Conservation (phyloP, 2,797 vertebrate genomes). For the Monodelphis domestica region DNA sequence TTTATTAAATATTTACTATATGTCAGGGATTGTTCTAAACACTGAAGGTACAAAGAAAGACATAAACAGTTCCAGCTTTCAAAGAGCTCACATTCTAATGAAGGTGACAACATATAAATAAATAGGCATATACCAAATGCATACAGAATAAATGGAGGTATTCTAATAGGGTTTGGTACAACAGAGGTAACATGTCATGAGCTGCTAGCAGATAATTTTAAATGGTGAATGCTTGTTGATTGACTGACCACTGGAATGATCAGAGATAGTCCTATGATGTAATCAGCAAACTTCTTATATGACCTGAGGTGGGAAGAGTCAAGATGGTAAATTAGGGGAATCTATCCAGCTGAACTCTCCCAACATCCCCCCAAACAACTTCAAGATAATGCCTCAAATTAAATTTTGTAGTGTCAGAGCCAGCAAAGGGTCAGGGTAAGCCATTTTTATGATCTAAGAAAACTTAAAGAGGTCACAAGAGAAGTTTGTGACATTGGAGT, state of each 20-base stretch:
- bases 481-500: too few species aligned
- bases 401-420: too few species aligned
- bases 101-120: not conserved
- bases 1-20: not conserved
- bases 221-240: not conserved
- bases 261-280: not conserved
- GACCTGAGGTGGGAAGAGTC: not conserved
- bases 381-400: not conserved
- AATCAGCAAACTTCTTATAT: not conserved
- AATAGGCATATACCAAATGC: not conserved
- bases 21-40: not conserved
- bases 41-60: not conserved
- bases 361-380: not conserved
- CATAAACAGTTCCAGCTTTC: not conserved
- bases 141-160: not conserved
- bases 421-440: too few species aligned
- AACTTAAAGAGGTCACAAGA: too few species aligned
- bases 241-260: not conserved
- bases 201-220: too few species aligned
- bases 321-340: not conserved
- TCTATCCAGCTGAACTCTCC: not conserved
- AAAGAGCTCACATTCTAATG: not conserved
- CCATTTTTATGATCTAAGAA: too few species aligned
- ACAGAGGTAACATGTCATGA: not conserved
- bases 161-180: not conserved